These are phyloP conservation scores for Crotalus viridis DNA, from an alignment of 2,113 vertebrate genomes.

Conservation along the genomic window DNA sequence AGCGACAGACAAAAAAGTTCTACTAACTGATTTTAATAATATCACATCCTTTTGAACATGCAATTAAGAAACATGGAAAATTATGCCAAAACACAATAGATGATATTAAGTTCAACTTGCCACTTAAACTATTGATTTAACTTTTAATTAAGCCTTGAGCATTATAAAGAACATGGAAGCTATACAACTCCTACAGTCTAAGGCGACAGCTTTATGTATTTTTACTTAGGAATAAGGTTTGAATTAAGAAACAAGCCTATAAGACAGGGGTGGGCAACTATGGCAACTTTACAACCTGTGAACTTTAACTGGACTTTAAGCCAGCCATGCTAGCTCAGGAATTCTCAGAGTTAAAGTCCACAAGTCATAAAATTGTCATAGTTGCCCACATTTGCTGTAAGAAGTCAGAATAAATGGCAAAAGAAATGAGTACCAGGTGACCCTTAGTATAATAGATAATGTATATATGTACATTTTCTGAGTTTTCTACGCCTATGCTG, in stretches of 20 bases:
- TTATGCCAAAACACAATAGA: not conserved
- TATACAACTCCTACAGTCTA: not conserved
- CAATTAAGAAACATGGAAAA: not conserved
- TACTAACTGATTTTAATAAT: slow-evolving; percentile 7
- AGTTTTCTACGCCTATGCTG: accelerated
- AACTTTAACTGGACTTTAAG: not conserved
- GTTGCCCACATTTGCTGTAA: not conserved
- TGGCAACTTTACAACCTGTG: not conserved
- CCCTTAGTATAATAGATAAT: not conserved
- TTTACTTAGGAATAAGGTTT: not conserved
- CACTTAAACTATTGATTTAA: not conserved
- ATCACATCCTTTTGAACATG: not conserved
- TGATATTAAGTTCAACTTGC: not conserved
- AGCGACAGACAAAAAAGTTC: not conserved
- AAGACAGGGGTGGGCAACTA: not conserved
- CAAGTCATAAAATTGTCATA: not conserved
- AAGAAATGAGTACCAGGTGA: not conserved
- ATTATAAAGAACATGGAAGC: not conserved
- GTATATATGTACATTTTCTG: not conserved
- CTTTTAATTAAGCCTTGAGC: not conserved
- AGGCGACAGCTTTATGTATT: not conserved
- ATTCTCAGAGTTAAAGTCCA: not conserved
- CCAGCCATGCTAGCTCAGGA: not conserved
- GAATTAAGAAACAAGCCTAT: not conserved
- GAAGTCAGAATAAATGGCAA: not conserved